phyloP scores from a whole-genome alignment of 2,888 invertebrate species.

The Xylota sylvarum region DNA sequence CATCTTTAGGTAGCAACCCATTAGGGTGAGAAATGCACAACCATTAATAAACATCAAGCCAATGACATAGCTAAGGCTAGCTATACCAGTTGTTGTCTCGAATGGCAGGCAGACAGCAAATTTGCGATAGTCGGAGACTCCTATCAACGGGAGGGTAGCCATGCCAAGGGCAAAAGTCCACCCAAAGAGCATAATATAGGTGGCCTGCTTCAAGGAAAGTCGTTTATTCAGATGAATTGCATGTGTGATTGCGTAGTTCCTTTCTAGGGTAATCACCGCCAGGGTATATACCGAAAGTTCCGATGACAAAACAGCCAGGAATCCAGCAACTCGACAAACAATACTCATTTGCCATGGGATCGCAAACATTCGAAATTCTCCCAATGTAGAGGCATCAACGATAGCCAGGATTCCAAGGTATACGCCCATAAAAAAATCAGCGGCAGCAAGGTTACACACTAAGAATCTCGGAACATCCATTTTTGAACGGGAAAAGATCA shows the following conservation, averaged over 20 bases:
- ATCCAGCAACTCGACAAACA: slow-evolving; percentile 97
- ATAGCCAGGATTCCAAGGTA: slow-evolving; percentile 97
- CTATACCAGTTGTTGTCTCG: slow-evolving; percentile 91
- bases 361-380: slow-evolving; percentile 98
- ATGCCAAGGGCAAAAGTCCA: slow-evolving; percentile 95
- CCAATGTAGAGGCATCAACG: slow-evolving; percentile 97
- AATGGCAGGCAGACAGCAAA: slow-evolving; percentile 99
- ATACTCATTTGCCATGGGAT: slow-evolving; percentile 98
- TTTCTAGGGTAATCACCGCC: slow-evolving; percentile 97
- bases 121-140: slow-evolving; percentile 97
- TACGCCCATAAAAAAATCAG: slow-evolving; percentile 98
- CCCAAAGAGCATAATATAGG: slow-evolving; percentile 96
- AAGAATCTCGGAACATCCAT: slow-evolving; percentile 98
- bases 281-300: slow-evolving; percentile 98
- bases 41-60: slow-evolving; percentile 96
- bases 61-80: slow-evolving; percentile 94
- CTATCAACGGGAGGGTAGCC: slow-evolving; percentile 95
- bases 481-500: slow-evolving; percentile 95
- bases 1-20: slow-evolving; percentile 98
- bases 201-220: slow-evolving; percentile 95
- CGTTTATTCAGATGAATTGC: slow-evolving; percentile 98
- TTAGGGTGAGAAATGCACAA: slow-evolving; percentile 95
- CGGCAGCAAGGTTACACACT: slow-evolving; percentile 98
- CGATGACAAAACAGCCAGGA: slow-evolving; percentile 96
- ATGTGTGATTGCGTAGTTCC: slow-evolving; percentile 98